Percentiles rank a stretch among this genome's conserved stretches.
Evolutionary conservation across 2,888 invertebrate species (phyloP).

Genomic region (Cabera pusaria): DNA sequence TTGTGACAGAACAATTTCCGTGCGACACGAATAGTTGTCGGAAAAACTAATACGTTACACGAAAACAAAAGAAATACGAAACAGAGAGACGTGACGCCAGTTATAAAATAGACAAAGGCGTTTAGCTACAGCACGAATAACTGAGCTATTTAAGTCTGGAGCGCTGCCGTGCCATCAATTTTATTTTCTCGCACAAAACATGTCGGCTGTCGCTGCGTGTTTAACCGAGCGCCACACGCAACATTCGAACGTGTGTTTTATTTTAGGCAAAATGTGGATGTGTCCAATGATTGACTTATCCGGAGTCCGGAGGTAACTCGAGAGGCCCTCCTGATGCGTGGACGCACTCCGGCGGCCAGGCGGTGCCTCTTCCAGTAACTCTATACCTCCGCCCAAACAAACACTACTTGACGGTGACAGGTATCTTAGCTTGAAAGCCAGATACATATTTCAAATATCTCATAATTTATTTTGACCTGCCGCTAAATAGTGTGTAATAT

Average conservation of each 20-base stretch:
- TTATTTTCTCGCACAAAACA: slow-evolving; percentile 83
- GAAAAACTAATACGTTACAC: slow-evolving; percentile 72
- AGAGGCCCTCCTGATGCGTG: slow-evolving; percentile 68
- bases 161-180: slow-evolving; percentile 76
- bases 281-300: slow-evolving; percentile 83
- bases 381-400: slow-evolving; percentile 54
- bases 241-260: slow-evolving; percentile 75
- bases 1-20: slow-evolving; percentile 66
- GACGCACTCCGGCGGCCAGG: slow-evolving; percentile 40
- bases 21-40: slow-evolving; percentile 59
- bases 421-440: slow-evolving; percentile 56
- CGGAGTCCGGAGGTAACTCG: slow-evolving; percentile 81
- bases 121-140: slow-evolving; percentile 73
- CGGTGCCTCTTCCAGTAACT: slow-evolving; percentile 49
- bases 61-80: slow-evolving; percentile 59
- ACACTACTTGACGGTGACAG: slow-evolving; percentile 60
- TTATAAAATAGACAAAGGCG: slow-evolving; percentile 80
- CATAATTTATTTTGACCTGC: slow-evolving; percentile 33
- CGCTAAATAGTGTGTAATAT: too few relatives aligned
- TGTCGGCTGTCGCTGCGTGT: slow-evolving; percentile 81
- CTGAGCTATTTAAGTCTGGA: slow-evolving; percentile 77
- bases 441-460: slow-evolving; percentile 45
- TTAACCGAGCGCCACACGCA: slow-evolving; percentile 77
- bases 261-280: slow-evolving; percentile 76
- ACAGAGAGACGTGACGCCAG: slow-evolving; percentile 62